Conservation (phyloP, 2,797 vertebrate species). For the Carduelis carduelis region DNA sequence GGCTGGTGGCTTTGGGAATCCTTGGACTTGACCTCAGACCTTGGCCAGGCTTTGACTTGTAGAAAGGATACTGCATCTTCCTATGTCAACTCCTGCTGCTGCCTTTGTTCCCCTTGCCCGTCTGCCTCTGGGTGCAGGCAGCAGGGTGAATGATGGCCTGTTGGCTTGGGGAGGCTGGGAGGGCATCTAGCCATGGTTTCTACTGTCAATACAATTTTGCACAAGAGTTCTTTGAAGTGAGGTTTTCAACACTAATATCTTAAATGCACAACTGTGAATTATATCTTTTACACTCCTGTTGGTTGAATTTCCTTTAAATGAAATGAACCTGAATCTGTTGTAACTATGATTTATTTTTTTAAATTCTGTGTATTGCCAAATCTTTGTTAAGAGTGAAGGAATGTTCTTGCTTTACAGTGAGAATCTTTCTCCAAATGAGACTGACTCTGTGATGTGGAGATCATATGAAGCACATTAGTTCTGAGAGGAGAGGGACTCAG, state of each 20-base stretch:
- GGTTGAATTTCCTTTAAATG: constrained; percentile 59
- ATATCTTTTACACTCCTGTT: constrained; percentile 65
- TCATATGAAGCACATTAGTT: neutral
- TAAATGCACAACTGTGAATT: constrained; percentile 70
- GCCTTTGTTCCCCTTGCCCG: neutral
- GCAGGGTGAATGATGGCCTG: neutral
- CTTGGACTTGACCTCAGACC: constrained; percentile 37
- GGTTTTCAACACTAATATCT: constrained; percentile 65
- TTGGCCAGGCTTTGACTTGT: constrained; percentile 33
- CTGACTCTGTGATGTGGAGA: constrained; percentile 27
- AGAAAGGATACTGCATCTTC: constrained; percentile 56
- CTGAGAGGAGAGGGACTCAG: neutral
- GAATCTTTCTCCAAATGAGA: constrained; percentile 24
- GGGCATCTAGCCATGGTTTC: constrained; percentile 43
- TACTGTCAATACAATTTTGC: constrained; percentile 63
- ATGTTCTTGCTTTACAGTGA: constrained; percentile 46
- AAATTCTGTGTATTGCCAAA: constrained; percentile 60
- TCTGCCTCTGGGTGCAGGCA: neutral
- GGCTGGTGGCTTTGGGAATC: constrained; percentile 11
- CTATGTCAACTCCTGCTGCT: neutral
- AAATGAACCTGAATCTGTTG: constrained; percentile 56
- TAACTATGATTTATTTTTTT: constrained; percentile 58
- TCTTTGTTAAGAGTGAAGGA: constrained; percentile 57
- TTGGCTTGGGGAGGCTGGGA: neutral
- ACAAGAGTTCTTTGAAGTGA: constrained; percentile 65